Conservation (phyloP, 2,113 vertebrate species). For the Sphaerodactylus townsendi region DNA sequence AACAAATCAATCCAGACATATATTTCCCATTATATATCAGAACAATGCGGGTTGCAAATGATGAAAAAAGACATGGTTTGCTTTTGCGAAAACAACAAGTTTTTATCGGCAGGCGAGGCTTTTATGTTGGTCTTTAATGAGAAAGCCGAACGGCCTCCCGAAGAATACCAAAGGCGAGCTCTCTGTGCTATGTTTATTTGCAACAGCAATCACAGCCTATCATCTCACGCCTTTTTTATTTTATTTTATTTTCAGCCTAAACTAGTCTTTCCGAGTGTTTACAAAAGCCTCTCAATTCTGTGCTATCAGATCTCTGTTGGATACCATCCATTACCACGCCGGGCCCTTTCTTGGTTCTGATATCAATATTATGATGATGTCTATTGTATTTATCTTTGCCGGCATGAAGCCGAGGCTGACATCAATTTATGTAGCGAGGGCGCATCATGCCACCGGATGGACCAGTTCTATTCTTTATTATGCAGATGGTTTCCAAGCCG, state of each 20-base stretch:
- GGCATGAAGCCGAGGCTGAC: conserved; percentile 19
- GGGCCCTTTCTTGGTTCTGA: conserved; percentile 28
- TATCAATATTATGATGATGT: conserved; percentile 7
- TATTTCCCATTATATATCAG: not conserved
- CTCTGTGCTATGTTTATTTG: not conserved
- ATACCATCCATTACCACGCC: conserved; percentile 47
- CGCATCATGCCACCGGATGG: conserved; percentile 45
- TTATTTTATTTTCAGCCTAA: conserved; percentile 31
- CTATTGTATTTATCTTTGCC: conserved; percentile 56
- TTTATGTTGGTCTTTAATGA: not conserved
- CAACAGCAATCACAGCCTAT: conserved; percentile 15
- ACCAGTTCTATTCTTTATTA: conserved; percentile 57
- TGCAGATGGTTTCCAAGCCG: conserved; percentile 62
- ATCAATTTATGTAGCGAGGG: conserved; percentile 51
- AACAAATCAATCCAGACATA: not conserved
- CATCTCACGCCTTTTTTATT: fast-evolving
- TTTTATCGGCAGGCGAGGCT: not conserved
- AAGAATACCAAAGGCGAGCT: not conserved
- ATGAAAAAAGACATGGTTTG: not conserved
- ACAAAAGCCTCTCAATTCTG: conserved; percentile 42
- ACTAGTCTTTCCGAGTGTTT: conserved; percentile 35
- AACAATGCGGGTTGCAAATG: not conserved
- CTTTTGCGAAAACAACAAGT: not conserved
- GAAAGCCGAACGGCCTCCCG: not conserved
- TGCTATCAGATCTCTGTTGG: conserved; percentile 55